Base-by-base conservation (phyloP, 2,797 vertebrate species). In the Protonibea diacanthus region DNA sequence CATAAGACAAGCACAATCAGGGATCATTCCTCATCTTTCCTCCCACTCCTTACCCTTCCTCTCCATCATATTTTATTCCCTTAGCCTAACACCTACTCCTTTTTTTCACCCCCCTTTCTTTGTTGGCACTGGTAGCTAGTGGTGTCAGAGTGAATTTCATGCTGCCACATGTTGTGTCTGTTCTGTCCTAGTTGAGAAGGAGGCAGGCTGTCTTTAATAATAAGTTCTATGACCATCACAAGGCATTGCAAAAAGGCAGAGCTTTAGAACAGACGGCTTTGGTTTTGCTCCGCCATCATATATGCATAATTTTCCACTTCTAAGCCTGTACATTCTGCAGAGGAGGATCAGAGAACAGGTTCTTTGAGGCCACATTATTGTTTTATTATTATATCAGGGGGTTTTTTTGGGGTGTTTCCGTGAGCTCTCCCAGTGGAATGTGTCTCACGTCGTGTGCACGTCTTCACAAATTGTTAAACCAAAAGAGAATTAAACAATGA, bases 1-100 rank as follows among this genome's bases (percentile, higher is more conserved):
- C 94, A 96, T 95, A 96, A 95, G 92, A 92, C 90, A 78, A 85
- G 86, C 83, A 90, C 91, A 90, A 90, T 95, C 91, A 92, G 74
- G 84, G 82, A 93, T 94, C 94, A 94, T 95, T 93, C 91, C 90
- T 95, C 93, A 94, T 89, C 87, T 88, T 87, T 89, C 84, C 88
- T 85, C 89, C 88, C 86, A 87, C 92, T 88, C 87, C 63, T 89
- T 81, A 80, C 79, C 76, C 79, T 86, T 89, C 83, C 81, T 86
- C 83, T 83, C 88, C 77, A 87, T 92, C 91, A 87, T 87, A 80
- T 89, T 88, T 76, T 88, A 77, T 85, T 89, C 84, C 86, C 80
- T 69, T 67, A 75, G 80, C 74, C 76, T 71, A 80, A 86, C 78
- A 64, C 79, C 70, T 57, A 42, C 48, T 69, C 44, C 25, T 44